These are phyloP conservation scores for Stictocephala bisonia DNA, from an alignment of 2,888 invertebrate species.

Conservation along the genomic window DNA sequence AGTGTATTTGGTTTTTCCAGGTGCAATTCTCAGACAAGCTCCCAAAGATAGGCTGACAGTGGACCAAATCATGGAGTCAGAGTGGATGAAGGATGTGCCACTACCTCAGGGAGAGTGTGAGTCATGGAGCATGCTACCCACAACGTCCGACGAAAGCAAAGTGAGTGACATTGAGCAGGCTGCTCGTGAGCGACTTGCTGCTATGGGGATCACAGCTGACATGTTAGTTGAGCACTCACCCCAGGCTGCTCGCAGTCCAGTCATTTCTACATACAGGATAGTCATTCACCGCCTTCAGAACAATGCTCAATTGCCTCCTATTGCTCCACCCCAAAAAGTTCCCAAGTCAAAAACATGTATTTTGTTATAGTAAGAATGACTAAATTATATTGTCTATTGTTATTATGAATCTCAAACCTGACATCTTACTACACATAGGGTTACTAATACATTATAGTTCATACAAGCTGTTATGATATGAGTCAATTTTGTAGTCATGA, in stretches of 20 bases:
- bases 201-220: constrained; percentile 71
- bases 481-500: too few species aligned
- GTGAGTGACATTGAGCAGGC: neutral
- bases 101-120: constrained; percentile 54
- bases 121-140: constrained; percentile 57
- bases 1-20: constrained; percentile 60
- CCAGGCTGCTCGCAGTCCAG: constrained; percentile 72
- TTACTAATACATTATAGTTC: too few species aligned
- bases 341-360: constrained; percentile 54
- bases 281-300: constrained; percentile 70
- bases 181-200: constrained; percentile 63
- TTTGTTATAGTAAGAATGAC: constrained; percentile 42
- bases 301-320: constrained; percentile 51
- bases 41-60: constrained; percentile 67
- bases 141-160: constrained; percentile 64
- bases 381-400: too few species aligned
- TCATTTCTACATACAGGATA: constrained; percentile 79
- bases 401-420: too few species aligned
- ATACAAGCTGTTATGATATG: too few species aligned
- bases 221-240: constrained; percentile 69
- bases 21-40: constrained; percentile 67
- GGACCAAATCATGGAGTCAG: constrained; percentile 67
- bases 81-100: constrained; percentile 68
- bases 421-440: too few species aligned
- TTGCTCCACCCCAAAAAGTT: constrained; percentile 49